Percentiles rank a stretch among this genome's conserved stretches.
phyloP scores from a whole-genome alignment of 37 sponge, comb jelly and placozoan species.

The Diacarnus erythraeanus region DNA sequence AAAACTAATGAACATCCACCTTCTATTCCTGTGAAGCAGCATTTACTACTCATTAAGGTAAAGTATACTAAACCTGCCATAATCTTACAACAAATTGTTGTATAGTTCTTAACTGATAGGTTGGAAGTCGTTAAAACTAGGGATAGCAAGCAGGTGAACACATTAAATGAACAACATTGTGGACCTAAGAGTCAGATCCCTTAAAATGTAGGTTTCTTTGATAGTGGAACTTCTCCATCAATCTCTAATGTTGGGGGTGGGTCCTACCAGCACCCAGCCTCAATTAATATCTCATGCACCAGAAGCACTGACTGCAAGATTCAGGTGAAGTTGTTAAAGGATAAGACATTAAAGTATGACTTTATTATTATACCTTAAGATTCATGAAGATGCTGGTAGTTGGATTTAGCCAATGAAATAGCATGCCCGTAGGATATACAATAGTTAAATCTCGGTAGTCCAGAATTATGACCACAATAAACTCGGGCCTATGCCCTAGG shows the following conservation, averaged over 20 bases:
- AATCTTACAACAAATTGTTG: neutral
- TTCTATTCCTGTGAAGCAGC: constrained; percentile 35
- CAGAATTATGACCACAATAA: no score
- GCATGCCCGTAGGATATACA: no score
- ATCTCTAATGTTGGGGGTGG: constrained; percentile 52
- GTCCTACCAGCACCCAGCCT: constrained; percentile 36
- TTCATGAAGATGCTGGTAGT: no score
- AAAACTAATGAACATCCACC: constrained; percentile 33
- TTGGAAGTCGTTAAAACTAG: constrained; percentile 44
- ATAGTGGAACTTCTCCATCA: constrained; percentile 52
- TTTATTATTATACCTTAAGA: no score
- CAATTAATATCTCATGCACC: constrained; percentile 43
- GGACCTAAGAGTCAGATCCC: neutral
- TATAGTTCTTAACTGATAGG: constrained; percentile 41
- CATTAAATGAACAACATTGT: neutral
- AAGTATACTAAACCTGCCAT: neutral
- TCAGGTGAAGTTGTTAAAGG: constrained; percentile 15
- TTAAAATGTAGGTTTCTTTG: constrained; percentile 14
- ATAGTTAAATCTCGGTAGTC: no score
- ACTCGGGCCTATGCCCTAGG: no score
- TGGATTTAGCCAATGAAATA: no score
- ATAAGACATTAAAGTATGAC: no score
- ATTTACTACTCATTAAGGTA: constrained; percentile 49
- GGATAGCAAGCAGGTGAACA: constrained; percentile 17
- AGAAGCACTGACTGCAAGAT: constrained; percentile 40